Evolutionary conservation across 2,113 vertebrate genomes (phyloP).

Genomic region (Agapornis roseicollis): DNA sequence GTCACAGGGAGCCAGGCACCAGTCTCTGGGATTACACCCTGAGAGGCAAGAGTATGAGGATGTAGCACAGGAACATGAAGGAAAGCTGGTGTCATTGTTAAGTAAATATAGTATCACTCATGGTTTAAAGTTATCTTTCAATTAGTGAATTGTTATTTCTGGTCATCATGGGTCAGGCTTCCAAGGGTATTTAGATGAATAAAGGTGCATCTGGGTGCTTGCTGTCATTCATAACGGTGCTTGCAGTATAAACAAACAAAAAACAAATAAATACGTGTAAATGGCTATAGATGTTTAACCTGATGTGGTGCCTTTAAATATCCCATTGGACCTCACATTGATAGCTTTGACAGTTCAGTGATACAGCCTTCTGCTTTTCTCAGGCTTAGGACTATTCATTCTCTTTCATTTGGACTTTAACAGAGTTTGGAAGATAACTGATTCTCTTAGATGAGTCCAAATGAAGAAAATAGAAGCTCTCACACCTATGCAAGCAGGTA

Average conservation of each 20-base stretch:
- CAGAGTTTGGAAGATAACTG: background rate
- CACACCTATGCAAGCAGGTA: background rate
- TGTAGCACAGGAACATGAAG: background rate
- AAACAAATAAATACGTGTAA: background rate
- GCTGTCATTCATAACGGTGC: background rate
- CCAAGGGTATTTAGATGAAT: background rate
- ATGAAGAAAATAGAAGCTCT: background rate
- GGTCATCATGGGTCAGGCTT: background rate
- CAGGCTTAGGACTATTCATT: background rate
- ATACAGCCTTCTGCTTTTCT: background rate
- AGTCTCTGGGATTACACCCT: background rate
- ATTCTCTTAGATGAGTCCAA: background rate
- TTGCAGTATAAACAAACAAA: background rate
- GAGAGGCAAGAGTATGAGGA: background rate
- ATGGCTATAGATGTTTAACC: background rate
- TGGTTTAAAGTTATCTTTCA: background rate
- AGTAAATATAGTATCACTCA: background rate
- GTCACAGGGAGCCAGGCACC: rapidly evolving
- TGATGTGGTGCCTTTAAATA: background rate
- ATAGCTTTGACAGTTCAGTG: background rate
- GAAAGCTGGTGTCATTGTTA: background rate
- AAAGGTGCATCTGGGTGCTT: background rate
- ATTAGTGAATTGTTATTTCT: background rate
- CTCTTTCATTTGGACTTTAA: background rate
- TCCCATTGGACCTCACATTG: background rate